Conservation (phyloP, 2,113 vertebrate species). For the Podiceps cristatus region DNA sequence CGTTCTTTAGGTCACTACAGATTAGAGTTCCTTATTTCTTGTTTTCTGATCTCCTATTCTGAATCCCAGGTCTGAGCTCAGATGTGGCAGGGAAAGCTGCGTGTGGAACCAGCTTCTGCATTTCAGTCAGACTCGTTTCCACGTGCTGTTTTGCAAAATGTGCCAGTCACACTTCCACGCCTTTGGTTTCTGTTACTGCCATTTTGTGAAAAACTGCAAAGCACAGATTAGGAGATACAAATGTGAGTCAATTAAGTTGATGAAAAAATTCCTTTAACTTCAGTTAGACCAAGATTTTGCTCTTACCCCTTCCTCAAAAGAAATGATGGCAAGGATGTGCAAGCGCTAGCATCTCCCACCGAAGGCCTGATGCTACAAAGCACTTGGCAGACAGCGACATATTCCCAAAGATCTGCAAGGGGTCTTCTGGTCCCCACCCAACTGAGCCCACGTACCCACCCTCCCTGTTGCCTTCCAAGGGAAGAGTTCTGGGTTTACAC, state of each 20-base stretch:
- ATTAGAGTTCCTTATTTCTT: background rate
- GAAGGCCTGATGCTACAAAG: background rate
- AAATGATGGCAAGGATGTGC: background rate
- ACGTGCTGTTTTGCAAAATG: background rate
- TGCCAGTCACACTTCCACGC: background rate
- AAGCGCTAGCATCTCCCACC: background rate
- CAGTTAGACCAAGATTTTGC: background rate
- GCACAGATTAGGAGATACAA: background rate
- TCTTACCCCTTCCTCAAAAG: background rate
- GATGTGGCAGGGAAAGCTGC: background rate
- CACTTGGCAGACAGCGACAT: background rate
- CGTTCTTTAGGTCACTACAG: background rate
- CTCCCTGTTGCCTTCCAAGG: background rate
- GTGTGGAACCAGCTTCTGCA: background rate
- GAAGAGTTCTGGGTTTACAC: background rate
- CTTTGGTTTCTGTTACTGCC: background rate
- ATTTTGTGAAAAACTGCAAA: background rate
- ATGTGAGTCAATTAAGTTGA: background rate
- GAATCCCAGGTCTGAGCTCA: background rate
- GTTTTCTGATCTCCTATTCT: background rate
- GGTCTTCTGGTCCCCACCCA: background rate
- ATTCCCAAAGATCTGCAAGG: background rate
- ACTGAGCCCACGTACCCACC: background rate
- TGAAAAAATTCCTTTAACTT: background rate
- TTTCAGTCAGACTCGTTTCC: rapidly evolving